A percentile compares a stretch with the other conserved stretches of the same genome.
These are phyloP conservation scores for Cataglyphis albicans DNA, from an alignment of 2,888 invertebrate species.

Conservation along the genomic window DNA sequence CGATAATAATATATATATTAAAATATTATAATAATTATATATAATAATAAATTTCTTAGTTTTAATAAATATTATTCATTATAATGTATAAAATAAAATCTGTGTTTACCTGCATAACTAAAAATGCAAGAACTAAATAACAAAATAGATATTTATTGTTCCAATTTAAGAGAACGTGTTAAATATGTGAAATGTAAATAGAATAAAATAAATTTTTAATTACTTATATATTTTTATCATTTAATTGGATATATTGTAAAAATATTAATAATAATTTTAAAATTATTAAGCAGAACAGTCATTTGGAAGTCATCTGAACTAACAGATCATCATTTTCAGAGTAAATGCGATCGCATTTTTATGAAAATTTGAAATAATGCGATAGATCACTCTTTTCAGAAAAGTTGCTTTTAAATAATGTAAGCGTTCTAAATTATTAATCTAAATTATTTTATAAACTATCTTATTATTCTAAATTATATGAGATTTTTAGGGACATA, in stretches of 20 bases:
- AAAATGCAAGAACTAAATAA: background rate
- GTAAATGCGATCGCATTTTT: slow-evolving; percentile 21
- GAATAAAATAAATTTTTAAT: slow-evolving; percentile 42
- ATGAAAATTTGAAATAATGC: slow-evolving; percentile 18
- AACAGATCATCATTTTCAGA: background rate
- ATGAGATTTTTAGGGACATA: slow-evolving; percentile 33
- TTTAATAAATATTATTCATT: slow-evolving; percentile 19
- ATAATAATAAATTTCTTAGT: background rate
- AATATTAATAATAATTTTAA: slow-evolving; percentile 16
- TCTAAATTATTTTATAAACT: no score
- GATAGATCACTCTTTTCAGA: slow-evolving; percentile 15
- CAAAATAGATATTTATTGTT: background rate
- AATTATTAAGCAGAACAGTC: slow-evolving; percentile 14
- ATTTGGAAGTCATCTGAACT: background rate
- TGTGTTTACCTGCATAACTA: background rate
- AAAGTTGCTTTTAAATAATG: slow-evolving; percentile 37
- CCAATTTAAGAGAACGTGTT: background rate
- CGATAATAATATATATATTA: background rate
- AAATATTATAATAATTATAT: background rate
- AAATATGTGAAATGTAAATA: background rate
- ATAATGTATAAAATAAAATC: background rate
- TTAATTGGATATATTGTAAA: slow-evolving; percentile 7
- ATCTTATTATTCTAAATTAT: background rate
- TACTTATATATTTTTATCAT: background rate
- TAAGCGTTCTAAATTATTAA: slow-evolving; percentile 25